Base-by-base conservation (phyloP, 2,888 invertebrate species). In the Netelia fuscicornis region DNA sequence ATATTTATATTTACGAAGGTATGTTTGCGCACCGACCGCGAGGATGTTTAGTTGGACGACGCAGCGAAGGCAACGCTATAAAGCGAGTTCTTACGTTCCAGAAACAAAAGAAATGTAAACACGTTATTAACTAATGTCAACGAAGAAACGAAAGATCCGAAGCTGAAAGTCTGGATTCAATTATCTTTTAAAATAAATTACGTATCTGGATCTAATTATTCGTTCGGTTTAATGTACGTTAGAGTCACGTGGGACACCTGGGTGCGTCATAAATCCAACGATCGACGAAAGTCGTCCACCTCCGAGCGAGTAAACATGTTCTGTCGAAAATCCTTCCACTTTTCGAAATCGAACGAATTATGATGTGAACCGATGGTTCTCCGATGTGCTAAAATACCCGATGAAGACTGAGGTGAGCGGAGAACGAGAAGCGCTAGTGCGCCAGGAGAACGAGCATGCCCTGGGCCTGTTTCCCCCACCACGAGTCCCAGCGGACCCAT, bases 371-470 rank as follows among this genome's bases (percentile, higher is more conserved):
- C 25, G 42, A 71, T 48, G 79, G 70, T 68, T 80, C 67, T 77
- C 83, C 68, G 44, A 85, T 82, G 82, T 80, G 58, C 71, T 80
- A 76, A 37, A 37, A 79, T 80, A 79, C 85, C 85, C 75, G 67
- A 85, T 72, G 76, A 85, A 83, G 85, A 83, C 83, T 85, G 85
- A 83, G 83, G 79, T 68, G 82, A 82, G 82, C 42, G 10, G 56
- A 48, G 72, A 86, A 37, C 81, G 81, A 72, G 65, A 70, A 78
- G 58, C 37, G 65, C 76, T 56, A 62, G 83, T 56, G 76, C 76
- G 85, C 71, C 67, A 79, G 65, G 56, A 79, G 62, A 68, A 56
- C 11, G 68, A 37, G 3, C 11, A 17, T 30, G n/a, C 48, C 52
- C 58, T 10, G 81, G 81, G 70, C 81, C 74, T 62, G 65, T 60